Evolutionary conservation across 2,113 vertebrate species (phyloP).

Genomic region (Hippolais icterina): DNA sequence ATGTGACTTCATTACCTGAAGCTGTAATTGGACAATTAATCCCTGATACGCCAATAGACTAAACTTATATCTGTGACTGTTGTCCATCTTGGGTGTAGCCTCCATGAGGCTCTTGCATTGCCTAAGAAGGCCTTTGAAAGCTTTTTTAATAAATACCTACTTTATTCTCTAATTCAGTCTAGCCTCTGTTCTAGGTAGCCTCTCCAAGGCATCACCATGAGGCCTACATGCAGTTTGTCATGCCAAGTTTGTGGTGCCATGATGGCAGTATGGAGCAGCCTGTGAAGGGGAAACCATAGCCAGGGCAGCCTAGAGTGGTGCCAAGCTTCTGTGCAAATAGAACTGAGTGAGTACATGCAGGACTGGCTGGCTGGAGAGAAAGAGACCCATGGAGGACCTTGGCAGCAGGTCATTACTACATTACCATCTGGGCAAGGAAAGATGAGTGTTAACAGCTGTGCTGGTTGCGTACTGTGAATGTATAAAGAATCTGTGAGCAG

Average conservation of each 20-base stretch:
- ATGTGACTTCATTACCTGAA: background rate
- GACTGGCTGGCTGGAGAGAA: background rate
- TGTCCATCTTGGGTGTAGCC: too few relatives aligned
- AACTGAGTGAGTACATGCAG: background rate
- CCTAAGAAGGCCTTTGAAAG: background rate
- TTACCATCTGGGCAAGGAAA: background rate
- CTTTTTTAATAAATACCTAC: background rate
- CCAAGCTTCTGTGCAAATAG: background rate
- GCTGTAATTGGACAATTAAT: background rate
- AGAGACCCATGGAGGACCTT: fast-evolving
- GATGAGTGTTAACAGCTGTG: background rate
- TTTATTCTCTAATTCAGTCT: background rate
- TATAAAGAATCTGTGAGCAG: background rate
- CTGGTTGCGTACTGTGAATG: fast-evolving
- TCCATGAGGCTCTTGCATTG: background rate
- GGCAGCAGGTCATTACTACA: background rate
- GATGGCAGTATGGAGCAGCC: background rate
- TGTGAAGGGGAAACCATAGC: background rate
- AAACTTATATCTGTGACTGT: background rate
- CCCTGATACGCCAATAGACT: background rate
- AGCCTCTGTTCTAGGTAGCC: background rate
- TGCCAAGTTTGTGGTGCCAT: background rate
- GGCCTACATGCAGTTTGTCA: background rate
- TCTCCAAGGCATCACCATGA: background rate
- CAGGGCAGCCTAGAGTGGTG: background rate